Evolutionary conservation across 2,113 vertebrate genomes (phyloP), one percentile per base, ranked within the genome.

Genomic region (Ceuthmochares aereus): DNA sequence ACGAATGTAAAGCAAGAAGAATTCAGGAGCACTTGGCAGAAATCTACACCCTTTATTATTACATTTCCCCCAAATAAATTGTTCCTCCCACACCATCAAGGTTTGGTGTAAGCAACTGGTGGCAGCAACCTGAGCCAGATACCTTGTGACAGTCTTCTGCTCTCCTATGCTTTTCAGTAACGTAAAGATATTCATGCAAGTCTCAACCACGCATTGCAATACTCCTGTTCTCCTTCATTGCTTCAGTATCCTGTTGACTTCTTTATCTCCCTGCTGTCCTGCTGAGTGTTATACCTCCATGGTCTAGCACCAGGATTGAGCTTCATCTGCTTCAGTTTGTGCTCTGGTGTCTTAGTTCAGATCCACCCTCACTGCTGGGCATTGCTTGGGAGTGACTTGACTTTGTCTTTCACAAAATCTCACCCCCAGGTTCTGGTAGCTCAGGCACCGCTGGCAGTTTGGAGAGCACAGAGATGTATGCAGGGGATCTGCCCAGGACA

Each of bases 151-250:
- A 45, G 43, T 43, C 42, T 83, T 9, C 4, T 6, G 12, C 8
- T 77, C 32, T 58, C 14, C 15, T 40, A 9, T 42, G 52, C 51
- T 83, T 70, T 88, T 63, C 45, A 63, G 37, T 34, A 21, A 51
- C 21, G 22, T 55, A 29, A 70, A 81, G 26, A 22, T 40, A 27
- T 3, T 51, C 0, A 0, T 67, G 10, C 29, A 25, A 47, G 30
- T 59, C 69, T 67, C 27, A 49, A 3, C 17, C 1, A 1, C 3
- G 26, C 3, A 1, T 32, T 60, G 25, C 21, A 51, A 59, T 42
- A 21, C 22, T 43, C 40, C 2, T 12, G 36, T 60, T 79, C 56
- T 87, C 27, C 76, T 52, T 76, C 40, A 7, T 14, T 58, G 40
- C 36, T 81, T 77, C 66, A n/a, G 34, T 42, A 7, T 66, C 73